Evolutionary conservation across 2,888 invertebrate species (phyloP).

Genomic region (Heliconius charithonia): DNA sequence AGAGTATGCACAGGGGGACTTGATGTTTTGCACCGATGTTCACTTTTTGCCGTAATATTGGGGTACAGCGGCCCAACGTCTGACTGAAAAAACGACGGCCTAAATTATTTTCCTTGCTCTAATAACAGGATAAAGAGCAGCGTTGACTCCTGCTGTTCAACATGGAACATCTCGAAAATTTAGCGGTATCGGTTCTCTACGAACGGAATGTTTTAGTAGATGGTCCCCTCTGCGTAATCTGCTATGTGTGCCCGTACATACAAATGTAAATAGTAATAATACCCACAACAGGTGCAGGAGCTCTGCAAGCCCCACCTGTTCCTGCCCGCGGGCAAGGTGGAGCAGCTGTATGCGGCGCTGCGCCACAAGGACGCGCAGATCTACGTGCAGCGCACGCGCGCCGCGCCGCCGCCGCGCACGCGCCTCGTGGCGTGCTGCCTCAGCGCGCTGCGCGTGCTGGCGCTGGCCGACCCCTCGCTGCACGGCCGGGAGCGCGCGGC

Average conservation of each 20-base stretch:
- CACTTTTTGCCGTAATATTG: too few species aligned
- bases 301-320: conserved; percentile 92
- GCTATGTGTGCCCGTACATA: too few species aligned
- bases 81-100: not conserved
- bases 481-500: conserved; percentile 92
- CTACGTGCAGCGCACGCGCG: conserved; percentile 89
- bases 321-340: conserved; percentile 93
- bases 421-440: conserved; percentile 94
- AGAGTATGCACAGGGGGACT: too few species aligned
- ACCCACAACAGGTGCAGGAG: conserved; percentile 77
- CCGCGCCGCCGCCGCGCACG: conserved; percentile 86
- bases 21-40: too few species aligned
- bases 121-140: too few species aligned
- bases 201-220: too few species aligned
- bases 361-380: conserved; percentile 97
- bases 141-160: too few species aligned
- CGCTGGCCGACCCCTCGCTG: conserved; percentile 93
- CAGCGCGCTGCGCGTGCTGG: conserved; percentile 85
- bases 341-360: conserved; percentile 93
- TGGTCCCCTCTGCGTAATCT: too few species aligned
- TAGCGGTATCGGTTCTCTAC: too few species aligned
- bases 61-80: not conserved
- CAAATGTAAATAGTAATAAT: too few species aligned
- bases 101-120: too few species aligned
- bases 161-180: too few species aligned